Percentiles rank a stretch among this genome's conserved stretches.
Evolutionary conservation across 2,113 vertebrate genomes (phyloP).

Genomic region (Vidua macroura): DNA sequence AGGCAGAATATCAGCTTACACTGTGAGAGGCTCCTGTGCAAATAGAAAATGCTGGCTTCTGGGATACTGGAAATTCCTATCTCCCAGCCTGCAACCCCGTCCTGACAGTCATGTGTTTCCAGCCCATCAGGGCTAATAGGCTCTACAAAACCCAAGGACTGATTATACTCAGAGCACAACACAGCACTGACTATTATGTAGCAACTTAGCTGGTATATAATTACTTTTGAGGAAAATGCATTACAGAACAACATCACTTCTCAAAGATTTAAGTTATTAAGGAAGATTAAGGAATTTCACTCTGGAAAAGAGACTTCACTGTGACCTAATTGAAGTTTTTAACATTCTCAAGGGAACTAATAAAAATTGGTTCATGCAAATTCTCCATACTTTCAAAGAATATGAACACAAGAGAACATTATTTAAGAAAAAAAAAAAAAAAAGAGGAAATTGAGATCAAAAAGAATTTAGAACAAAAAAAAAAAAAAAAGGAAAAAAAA

Average conservation of each 20-base stretch:
- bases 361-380: conserved; percentile 71
- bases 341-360: conserved; percentile 66
- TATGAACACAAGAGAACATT: conserved; percentile 26
- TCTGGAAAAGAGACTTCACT: conserved; percentile 70
- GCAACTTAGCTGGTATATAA: conserved; percentile 58
- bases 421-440: background rate
- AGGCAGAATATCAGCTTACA: conserved; percentile 4
- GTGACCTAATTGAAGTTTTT: conserved; percentile 73
- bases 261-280: conserved; percentile 73
- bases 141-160: conserved; percentile 24
- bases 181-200: conserved; percentile 44
- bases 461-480: conserved; percentile 38
- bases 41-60: background rate
- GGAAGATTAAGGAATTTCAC: conserved; percentile 72
- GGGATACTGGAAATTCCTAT: conserved; percentile 6
- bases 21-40: background rate
- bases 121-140: conserved; percentile 38
- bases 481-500: no score
- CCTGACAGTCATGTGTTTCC: background rate
- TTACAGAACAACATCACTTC: conserved; percentile 63
- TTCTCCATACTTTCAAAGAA: conserved; percentile 65
- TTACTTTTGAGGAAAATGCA: conserved; percentile 68
- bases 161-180: conserved; percentile 33
- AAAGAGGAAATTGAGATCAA: conserved; percentile 50
- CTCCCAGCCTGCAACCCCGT: background rate